Base-by-base conservation (phyloP, 1,140 invertebrate species). In the Stegodyphus dumicola region DNA sequence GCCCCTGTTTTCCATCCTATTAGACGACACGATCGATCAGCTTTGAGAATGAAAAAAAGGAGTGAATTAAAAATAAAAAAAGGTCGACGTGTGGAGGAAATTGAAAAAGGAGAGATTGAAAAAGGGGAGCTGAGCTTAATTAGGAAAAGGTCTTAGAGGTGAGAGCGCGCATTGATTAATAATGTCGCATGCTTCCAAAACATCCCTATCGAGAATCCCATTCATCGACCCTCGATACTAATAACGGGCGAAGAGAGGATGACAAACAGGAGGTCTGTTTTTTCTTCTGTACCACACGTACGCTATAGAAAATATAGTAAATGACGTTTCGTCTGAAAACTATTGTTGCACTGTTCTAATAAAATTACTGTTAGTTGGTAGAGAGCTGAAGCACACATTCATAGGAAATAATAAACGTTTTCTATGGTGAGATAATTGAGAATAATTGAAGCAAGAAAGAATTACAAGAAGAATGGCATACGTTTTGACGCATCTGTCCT, bases 81-180 rank as follows among this genome's bases (percentile, higher is more conserved):
- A 74, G 52, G n/a, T 17, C 51, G 9, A n/a, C 66, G 66, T 13
- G 66, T 9, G 66, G 66, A 64, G 75, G 75, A 77, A 77, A 77
- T 77, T 77, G 75, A 77, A 77, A 77, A 77, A 77, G 60, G 60
- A 56, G 60, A 66, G 60, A 77, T 65, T 77, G 75, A 65, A 77
- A 77, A 75, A 77, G 33, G 15, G 60, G 75, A 77, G 60, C 75
- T 65, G 60, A 77, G 75, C 75, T 77, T 77, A 77, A 77, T 77
- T 77, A 77, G 75, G 66, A 17, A 69, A 77, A 60, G 56, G 56
- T 60, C 56, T 60, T 11, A 60, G 56, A 60, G 56, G 56, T 60
- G 56, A 15, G 75, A 64, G 60, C 56, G 51, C 54, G 54, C 75
- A 77, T 77, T 77, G 75, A 77, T 77, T 77, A 77, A 77, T 77